phyloP scores from a whole-genome alignment of 2,113 vertebrate species.

The Cinclus cinclus region DNA sequence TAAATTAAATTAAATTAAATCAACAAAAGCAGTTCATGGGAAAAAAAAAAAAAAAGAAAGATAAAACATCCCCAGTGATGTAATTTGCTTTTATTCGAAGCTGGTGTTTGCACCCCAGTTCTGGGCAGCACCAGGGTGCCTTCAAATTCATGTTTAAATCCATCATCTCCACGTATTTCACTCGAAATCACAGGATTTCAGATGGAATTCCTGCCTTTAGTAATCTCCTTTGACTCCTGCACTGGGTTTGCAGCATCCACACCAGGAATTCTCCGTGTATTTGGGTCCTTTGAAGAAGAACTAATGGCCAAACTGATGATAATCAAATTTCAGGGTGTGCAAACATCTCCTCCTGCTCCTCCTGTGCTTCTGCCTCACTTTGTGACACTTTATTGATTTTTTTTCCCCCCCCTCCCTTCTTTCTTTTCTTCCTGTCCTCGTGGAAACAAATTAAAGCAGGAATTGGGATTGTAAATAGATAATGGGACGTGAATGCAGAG shows the following conservation, averaged over 20 bases:
- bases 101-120: neutral
- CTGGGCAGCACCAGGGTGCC: neutral
- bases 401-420: fast-evolving
- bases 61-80: neutral
- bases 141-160: neutral
- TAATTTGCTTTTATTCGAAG: neutral
- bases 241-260: neutral
- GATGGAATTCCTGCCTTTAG: neutral
- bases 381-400: neutral
- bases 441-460: constrained; percentile 26
- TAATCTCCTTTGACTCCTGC: neutral
- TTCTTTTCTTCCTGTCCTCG: neutral
- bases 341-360: neutral
- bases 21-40: neutral
- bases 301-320: neutral
- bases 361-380: neutral
- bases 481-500: constrained; percentile 43
- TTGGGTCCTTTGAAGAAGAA: neutral
- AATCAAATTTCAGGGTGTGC: neutral
- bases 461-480: constrained; percentile 60
- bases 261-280: fast-evolving
- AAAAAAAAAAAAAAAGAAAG: fast-evolving
- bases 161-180: fast-evolving
- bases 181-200: neutral
- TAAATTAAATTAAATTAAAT: neutral